A percentile compares a stretch with the other conserved stretches of the same genome.
Evolutionary conservation across 2,797 vertebrate species (phyloP).

Genomic region (Epinephelus coioides): DNA sequence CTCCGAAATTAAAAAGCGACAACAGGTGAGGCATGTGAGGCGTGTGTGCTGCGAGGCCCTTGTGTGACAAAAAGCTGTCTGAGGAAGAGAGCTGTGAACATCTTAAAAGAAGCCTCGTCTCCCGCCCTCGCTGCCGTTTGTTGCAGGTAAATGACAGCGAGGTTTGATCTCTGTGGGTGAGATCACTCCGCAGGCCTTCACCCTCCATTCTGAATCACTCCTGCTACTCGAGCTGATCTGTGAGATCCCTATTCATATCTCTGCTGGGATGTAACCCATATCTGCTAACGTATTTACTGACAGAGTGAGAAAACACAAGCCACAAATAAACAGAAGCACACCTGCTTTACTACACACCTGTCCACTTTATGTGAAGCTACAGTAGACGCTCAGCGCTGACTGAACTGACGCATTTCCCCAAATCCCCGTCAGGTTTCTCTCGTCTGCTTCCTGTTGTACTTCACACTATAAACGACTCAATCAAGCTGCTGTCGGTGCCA

Average conservation of each 20-base stretch:
- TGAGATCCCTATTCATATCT: neutral
- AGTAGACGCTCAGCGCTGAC: neutral
- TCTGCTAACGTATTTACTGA: conserved; percentile 11
- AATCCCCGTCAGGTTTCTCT: neutral
- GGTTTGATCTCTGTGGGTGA: conserved; percentile 30
- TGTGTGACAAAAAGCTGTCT: conserved; percentile 31
- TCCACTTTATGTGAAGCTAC: neutral
- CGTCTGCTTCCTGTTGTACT: neutral
- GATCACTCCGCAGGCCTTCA: conserved; percentile 6
- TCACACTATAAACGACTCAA: conserved; percentile 1
- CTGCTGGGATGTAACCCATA: conserved; percentile 25
- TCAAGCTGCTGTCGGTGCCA: conserved; percentile 3
- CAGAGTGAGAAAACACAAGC: neutral
- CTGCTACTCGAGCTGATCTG: conserved; percentile 17
- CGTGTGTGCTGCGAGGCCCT: conserved; percentile 2
- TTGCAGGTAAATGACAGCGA: conserved; percentile 24
- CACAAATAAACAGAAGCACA: conserved; percentile 14
- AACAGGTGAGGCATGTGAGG: conserved; percentile 18
- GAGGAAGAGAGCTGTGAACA: neutral
- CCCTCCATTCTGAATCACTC: conserved; percentile 5
- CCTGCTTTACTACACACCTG: conserved; percentile 9
- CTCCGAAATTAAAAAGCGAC: conserved; percentile 66
- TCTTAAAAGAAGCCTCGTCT: neutral
- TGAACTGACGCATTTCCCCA: neutral
- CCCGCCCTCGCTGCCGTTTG: neutral